Conservation (phyloP, 2,797 vertebrate species). For the Myotis vivesi region DNA sequence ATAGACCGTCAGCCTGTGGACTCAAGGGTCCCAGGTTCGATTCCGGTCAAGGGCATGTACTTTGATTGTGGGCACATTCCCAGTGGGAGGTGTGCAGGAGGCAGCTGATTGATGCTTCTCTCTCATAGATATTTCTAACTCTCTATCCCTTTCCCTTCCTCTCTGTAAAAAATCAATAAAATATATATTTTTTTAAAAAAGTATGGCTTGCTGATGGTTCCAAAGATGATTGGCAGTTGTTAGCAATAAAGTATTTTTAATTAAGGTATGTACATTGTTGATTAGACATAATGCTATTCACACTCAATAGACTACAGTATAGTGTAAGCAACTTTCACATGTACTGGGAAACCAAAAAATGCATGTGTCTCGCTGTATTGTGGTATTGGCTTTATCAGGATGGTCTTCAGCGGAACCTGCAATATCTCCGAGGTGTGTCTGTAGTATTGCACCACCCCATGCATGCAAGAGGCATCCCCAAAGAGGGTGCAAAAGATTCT, state of each 20-base stretch:
- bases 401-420: background rate
- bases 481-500: background rate
- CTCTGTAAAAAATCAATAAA: no score
- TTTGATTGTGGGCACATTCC: no score
- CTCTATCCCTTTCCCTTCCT: no score
- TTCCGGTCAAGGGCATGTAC: no score
- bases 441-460: background rate
- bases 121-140: no score
- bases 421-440: background rate
- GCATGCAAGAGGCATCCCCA: background rate
- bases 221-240: background rate
- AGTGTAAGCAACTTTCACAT: background rate
- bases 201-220: background rate
- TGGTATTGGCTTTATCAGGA: fast-evolving
- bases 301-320: background rate
- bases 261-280: background rate
- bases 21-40: no score
- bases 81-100: no score
- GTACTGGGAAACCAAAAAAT: background rate
- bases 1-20: no score
- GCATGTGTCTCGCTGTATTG: background rate
- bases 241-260: background rate
- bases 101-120: no score
- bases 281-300: background rate
- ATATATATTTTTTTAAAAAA: no score